These are phyloP conservation scores for Chloropsis cyanopogon DNA, from an alignment of 2,113 vertebrate genomes.

Conservation along the genomic window DNA sequence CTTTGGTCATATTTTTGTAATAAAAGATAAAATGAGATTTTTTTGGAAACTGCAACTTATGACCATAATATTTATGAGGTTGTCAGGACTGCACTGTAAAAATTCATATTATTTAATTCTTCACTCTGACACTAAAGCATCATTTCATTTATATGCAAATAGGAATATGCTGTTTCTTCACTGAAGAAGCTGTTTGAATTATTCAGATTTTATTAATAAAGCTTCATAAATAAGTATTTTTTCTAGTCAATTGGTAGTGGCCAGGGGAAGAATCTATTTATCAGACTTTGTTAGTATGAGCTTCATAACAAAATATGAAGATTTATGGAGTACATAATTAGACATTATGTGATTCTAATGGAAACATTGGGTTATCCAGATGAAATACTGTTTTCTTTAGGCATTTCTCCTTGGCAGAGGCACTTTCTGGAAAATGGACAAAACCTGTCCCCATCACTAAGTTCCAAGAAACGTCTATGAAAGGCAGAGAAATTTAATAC, in stretches of 20 bases:
- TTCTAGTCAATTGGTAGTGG: slow-evolving; percentile 51
- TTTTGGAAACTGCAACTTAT: slow-evolving; percentile 62
- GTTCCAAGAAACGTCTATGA: background rate
- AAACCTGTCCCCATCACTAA: background rate
- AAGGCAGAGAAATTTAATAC: background rate
- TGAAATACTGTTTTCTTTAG: slow-evolving; percentile 11
- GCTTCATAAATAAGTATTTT: slow-evolving; percentile 61
- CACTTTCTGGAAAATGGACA: slow-evolving; percentile 2
- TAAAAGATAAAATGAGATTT: slow-evolving; percentile 68
- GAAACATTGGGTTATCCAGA: slow-evolving; percentile 40
- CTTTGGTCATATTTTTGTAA: slow-evolving; percentile 58
- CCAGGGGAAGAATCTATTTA: slow-evolving; percentile 53
- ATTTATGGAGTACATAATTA: slow-evolving; percentile 65
- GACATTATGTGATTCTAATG: slow-evolving; percentile 47
- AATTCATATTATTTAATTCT: slow-evolving; percentile 69
- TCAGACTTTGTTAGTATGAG: slow-evolving; percentile 50
- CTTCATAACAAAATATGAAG: slow-evolving; percentile 61
- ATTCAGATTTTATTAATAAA: slow-evolving; percentile 65
- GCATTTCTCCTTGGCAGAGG: slow-evolving; percentile 10
- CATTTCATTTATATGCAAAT: slow-evolving; percentile 73
- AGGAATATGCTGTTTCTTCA: slow-evolving; percentile 45
- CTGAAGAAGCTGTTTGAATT: slow-evolving; percentile 61
- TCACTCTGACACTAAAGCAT: slow-evolving; percentile 69
- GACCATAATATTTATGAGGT: slow-evolving; percentile 65
- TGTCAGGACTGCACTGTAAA: slow-evolving; percentile 57